Conservation (phyloP, 1,140 invertebrate genomes). For the Drosophila takahashii region DNA sequence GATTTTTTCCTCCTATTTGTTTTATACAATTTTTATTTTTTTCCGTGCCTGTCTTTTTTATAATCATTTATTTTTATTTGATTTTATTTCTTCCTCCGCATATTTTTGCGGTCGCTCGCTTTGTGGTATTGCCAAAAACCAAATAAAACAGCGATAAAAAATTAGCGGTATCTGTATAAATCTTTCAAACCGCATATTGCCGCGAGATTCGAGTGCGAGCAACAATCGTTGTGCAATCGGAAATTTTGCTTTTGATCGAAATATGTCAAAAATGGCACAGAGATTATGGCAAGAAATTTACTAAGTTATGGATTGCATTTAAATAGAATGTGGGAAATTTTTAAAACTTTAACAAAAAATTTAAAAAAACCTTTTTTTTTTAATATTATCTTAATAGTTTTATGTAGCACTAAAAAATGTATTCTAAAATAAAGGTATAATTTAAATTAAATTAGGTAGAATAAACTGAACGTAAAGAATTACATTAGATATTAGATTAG, state of each 20-base stretch:
- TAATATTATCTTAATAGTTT: too few relatives aligned
- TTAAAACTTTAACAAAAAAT: too few relatives aligned
- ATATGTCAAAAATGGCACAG: neutral
- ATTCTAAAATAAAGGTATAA: too few relatives aligned
- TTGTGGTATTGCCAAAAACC: constrained; percentile 31
- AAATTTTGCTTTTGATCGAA: constrained; percentile 9
- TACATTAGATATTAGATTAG: too few relatives aligned
- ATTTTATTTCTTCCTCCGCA: constrained; percentile 46
- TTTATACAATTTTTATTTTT: constrained; percentile 12
- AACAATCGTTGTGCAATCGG: constrained; percentile 34
- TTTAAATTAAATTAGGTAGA: too few relatives aligned
- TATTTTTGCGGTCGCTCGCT: constrained; percentile 36
- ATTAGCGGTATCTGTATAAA: constrained; percentile 46
- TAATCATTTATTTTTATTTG: constrained; percentile 46
- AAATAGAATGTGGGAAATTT: too few relatives aligned
- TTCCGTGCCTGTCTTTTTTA: constrained; percentile 16
- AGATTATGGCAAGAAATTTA: constrained; percentile 1
- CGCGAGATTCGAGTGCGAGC: constrained; percentile 33
- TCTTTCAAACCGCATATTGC: constrained; percentile 33
- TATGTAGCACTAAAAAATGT: too few relatives aligned
- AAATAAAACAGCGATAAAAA: constrained; percentile 48
- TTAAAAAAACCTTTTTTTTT: too few relatives aligned
- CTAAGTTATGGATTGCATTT: constrained; percentile 1
- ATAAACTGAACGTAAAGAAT: too few relatives aligned
- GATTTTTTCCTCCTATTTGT: neutral